Base-by-base conservation (phyloP, 2,797 vertebrate genomes). In the Sarcoramphus papa region DNA sequence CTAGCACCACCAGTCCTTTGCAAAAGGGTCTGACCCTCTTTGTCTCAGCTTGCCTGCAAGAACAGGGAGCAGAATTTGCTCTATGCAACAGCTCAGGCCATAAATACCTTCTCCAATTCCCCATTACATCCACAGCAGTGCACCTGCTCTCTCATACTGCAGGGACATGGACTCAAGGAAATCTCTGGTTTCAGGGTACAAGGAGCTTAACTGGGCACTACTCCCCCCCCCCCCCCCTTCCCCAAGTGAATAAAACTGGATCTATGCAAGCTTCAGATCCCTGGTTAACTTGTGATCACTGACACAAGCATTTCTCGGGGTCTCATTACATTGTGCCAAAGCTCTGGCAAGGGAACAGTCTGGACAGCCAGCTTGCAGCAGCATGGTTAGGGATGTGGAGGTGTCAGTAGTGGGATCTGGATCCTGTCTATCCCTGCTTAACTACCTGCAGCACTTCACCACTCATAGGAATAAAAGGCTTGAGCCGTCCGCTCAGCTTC, bases 71-170 rank as follows among this genome's bases (percentile, higher is more conserved):
- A 65, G 92, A 43, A 90, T 69, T 92, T 74, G n/a, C 68, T 64
- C 90, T 48, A 68, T 93, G 90, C 57, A 69, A 22, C 45, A 92
- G 90, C 80, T 64, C 85, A 31, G 37, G 50, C 92, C 85, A 81
- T 78, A 93, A 96, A 88, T 93, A 93, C 54, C 73, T 74, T 86
- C 88, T 84, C 40, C 86, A 84, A 6, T 82, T 81, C 48, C 79
- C 92, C 82, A 64, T 92, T 17, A 85, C 78, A 90, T 93, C 95
- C 95, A 22, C 92, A 88, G 90, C 74, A 19, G 54, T 31, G 93
- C 96, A 97, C 92, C 94, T 95, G 94, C 94, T 90, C 53, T n/a
- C 84, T 82, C 20, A 0, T 33, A 15, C 73, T 43, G 83, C 76
- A 25, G 93, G 50, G 74, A 47, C 41, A 25, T 2, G 23, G 78